Conservation (phyloP, 2,888 invertebrate genomes). For the Tanaodytes sp. region DNA sequence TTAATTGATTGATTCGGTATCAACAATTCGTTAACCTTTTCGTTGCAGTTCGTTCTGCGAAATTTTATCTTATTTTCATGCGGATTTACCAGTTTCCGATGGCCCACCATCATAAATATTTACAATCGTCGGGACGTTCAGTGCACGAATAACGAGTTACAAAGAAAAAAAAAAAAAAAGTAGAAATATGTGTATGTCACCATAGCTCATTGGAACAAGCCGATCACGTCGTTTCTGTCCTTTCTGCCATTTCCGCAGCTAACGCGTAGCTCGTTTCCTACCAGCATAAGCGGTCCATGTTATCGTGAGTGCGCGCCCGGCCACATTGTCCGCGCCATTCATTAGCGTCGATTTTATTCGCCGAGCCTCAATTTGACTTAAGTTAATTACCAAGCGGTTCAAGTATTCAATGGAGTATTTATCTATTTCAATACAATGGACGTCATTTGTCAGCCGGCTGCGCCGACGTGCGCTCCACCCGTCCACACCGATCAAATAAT, state of each 20-base stretch:
- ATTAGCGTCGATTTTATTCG: constrained; percentile 49
- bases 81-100: constrained; percentile 31
- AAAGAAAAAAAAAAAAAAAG: constrained; percentile 31
- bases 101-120: constrained; percentile 37
- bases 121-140: constrained; percentile 38
- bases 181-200: constrained; percentile 44
- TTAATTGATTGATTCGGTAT: too few species aligned
- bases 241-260: constrained; percentile 52
- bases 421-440: constrained; percentile 43
- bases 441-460: constrained; percentile 37
- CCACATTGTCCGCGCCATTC: constrained; percentile 40
- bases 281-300: constrained; percentile 38
- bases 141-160: constrained; percentile 35
- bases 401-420: constrained; percentile 37
- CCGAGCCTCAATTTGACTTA: constrained; percentile 31
- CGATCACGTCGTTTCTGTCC: constrained; percentile 53
- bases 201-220: constrained; percentile 49
- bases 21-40: too few species aligned
- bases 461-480: constrained; percentile 6
- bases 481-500: too few species aligned
- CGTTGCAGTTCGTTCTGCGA: too few species aligned
- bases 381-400: constrained; percentile 43
- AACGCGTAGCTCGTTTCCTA: constrained; percentile 49
- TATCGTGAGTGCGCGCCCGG: constrained; percentile 33
- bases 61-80: constrained; percentile 34